These are phyloP conservation scores for Oryzias woworae DNA, from an alignment of 2,113 vertebrate genomes.

Conservation along the genomic window DNA sequence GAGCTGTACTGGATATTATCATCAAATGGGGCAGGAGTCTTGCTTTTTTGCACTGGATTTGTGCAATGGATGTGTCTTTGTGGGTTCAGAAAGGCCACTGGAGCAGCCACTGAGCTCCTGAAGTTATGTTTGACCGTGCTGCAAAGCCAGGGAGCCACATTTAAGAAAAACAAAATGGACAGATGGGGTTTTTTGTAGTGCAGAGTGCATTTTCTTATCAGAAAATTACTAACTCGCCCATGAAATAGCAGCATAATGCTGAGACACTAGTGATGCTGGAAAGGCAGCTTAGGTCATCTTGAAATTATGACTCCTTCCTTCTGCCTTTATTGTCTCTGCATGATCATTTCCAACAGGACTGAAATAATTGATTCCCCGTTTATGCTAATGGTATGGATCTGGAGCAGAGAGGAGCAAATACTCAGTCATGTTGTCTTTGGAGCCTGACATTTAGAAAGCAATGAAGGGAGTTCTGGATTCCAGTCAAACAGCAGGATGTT, in stretches of 20 bases:
- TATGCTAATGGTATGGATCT: slow-evolving; percentile 75
- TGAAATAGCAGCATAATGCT: slow-evolving; percentile 59
- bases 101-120: not conserved
- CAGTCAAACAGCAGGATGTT: slow-evolving; percentile 58
- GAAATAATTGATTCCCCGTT: slow-evolving; percentile 73
- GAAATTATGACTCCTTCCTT: slow-evolving; percentile 67
- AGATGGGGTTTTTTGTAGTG: slow-evolving; percentile 24
- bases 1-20: slow-evolving; percentile 51
- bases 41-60: too few relatives aligned
- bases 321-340: slow-evolving; percentile 66
- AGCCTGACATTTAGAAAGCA: slow-evolving; percentile 69
- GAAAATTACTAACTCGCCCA: slow-evolving; percentile 53
- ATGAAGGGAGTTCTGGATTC: slow-evolving; percentile 54
- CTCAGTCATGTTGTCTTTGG: slow-evolving; percentile 65
- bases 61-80: not conserved
- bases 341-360: slow-evolving; percentile 67
- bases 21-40: slow-evolving; percentile 30
- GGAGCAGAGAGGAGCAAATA: slow-evolving; percentile 66
- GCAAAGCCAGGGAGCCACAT: slow-evolving; percentile 5
- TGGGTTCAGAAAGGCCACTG: slow-evolving; percentile 1
- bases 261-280: slow-evolving; percentile 39
- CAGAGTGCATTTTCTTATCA: slow-evolving; percentile 36
- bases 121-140: slow-evolving; percentile 9
- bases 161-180: slow-evolving; percentile 13
- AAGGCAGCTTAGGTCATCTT: slow-evolving; percentile 59